These are phyloP conservation scores for Sisyra terminalis DNA, from an alignment of 2,888 invertebrate species.

Conservation along the genomic window DNA sequence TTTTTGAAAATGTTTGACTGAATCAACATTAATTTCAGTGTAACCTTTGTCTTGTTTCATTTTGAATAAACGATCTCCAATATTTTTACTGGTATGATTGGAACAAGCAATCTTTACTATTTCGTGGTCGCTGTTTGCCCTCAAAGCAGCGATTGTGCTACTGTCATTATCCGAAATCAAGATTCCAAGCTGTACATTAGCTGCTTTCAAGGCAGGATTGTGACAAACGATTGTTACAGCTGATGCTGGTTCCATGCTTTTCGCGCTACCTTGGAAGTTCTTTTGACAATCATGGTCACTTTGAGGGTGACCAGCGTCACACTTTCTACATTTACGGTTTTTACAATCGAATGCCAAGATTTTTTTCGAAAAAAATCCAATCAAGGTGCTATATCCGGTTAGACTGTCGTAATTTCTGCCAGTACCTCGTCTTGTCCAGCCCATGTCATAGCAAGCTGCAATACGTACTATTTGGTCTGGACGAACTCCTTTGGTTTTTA, in stretches of 20 bases:
- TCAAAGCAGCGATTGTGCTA: constrained; percentile 13
- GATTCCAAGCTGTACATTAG: constrained; percentile 13
- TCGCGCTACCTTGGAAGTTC: constrained; percentile 16
- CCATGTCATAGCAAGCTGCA: no score
- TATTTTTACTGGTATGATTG: no score
- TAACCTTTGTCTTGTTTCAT: no score
- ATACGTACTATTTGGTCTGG: no score
- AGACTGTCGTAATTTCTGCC: constrained; percentile 15
- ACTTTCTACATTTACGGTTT: constrained; percentile 15
- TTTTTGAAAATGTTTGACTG: no score
- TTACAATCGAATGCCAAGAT: constrained; percentile 14
- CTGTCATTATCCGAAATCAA: constrained; percentile 16
- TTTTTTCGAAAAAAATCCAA: constrained; percentile 13
- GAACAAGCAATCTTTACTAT: no score
- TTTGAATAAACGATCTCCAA: no score
- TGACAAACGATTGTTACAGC: constrained; percentile 11
- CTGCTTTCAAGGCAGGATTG: constrained; percentile 12
- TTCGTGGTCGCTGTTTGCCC: constrained; percentile 10
- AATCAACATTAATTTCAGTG: no score
- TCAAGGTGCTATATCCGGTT: constrained; percentile 14
- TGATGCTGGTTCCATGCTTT: constrained; percentile 17
- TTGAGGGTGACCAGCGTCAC: constrained; percentile 11
- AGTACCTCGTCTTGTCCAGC: no score
- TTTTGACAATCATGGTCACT: constrained; percentile 14
- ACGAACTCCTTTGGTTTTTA: no score